Evolutionary conservation across 2,888 invertebrate species (phyloP).

Genomic region (Nephrocerus scutellatus): DNA sequence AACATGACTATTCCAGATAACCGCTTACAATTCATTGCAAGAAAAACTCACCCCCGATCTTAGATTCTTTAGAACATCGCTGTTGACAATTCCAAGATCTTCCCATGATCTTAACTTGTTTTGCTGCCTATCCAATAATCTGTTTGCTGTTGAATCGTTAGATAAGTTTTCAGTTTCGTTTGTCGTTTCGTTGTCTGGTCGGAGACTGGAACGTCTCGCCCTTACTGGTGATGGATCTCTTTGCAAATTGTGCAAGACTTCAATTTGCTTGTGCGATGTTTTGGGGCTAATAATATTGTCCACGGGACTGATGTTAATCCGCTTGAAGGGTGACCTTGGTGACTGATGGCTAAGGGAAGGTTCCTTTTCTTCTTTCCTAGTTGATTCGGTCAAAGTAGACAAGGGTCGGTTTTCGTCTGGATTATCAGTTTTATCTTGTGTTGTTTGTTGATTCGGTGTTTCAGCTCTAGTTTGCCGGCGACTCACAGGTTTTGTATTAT

Average conservation of each 20-base stretch:
- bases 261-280: slow-evolving; percentile 56
- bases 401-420: background rate
- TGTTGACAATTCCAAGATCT: slow-evolving; percentile 55
- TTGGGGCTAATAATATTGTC: slow-evolving; percentile 48
- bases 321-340: slow-evolving; percentile 35
- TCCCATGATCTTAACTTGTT: slow-evolving; percentile 54
- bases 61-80: slow-evolving; percentile 57
- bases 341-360: too few species aligned
- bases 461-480: slow-evolving; percentile 17
- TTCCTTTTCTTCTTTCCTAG: background rate
- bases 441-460: slow-evolving; percentile 6
- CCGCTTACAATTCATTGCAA: background rate
- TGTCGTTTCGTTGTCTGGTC: slow-evolving; percentile 11
- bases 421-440: background rate
- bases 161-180: slow-evolving; percentile 14
- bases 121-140: slow-evolving; percentile 14
- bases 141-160: slow-evolving; percentile 22
- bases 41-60: slow-evolving; percentile 58
- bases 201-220: slow-evolving; percentile 26
- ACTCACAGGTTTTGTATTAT: slow-evolving; percentile 45
- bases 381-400: background rate
- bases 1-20: background rate
- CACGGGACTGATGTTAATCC: slow-evolving; percentile 48
- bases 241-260: slow-evolving; percentile 62
- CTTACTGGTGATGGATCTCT: slow-evolving; percentile 58